Percentiles rank a stretch among this genome's conserved stretches.
phyloP scores from a whole-genome alignment of 2,113 vertebrate genomes.

The Neotoma lepida region DNA sequence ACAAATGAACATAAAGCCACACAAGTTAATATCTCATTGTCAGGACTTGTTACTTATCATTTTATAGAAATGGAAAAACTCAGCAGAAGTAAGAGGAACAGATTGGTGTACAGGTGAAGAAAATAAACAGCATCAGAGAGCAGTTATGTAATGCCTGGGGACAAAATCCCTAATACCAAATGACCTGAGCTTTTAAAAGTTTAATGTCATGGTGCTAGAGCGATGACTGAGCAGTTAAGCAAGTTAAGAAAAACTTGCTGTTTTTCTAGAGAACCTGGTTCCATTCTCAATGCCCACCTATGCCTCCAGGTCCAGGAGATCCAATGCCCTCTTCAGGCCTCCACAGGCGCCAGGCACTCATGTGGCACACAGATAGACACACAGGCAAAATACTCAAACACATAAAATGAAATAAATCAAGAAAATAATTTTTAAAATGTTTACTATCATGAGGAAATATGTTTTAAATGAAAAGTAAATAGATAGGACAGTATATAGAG shows the following conservation, averaged over 20 bases:
- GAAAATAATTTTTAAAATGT: not conserved
- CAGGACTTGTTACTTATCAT: not conserved
- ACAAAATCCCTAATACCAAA: not conserved
- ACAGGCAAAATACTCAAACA: not conserved
- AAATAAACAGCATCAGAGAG: not conserved
- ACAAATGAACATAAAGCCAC: not conserved
- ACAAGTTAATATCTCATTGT: not conserved
- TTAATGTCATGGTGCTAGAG: not conserved
- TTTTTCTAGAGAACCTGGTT: not conserved
- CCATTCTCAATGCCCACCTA: too few species aligned
- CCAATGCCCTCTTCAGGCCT: not conserved
- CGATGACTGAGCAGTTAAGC: not conserved
- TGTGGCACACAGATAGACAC: not conserved
- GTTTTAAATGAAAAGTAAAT: conserved; percentile 45
- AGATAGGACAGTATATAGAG: not conserved
- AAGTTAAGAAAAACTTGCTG: too few species aligned
- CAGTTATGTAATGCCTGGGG: not conserved
- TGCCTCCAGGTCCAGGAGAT: too few species aligned
- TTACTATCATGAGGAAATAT: not conserved
- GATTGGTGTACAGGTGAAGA: not conserved
- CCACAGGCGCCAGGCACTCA: not conserved
- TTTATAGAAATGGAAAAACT: conserved; percentile 27
- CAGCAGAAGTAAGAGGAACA: not conserved
- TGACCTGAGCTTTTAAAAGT: not conserved
- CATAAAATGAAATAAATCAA: not conserved